Conservation (phyloP, 2,113 vertebrate genomes). For the Eclectus roratus region DNA sequence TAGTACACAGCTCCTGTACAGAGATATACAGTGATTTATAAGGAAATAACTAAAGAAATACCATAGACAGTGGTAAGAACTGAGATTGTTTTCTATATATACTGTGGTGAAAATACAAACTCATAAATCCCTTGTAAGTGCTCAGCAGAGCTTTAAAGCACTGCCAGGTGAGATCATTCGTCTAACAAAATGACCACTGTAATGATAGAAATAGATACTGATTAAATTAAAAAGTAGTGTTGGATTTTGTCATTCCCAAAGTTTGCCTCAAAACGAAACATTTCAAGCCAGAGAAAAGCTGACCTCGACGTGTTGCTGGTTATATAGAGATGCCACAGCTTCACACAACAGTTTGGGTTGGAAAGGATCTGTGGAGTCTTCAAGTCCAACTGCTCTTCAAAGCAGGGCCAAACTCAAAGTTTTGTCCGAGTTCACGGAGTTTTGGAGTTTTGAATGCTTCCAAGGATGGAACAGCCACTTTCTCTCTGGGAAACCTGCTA, state of each 20-base stretch:
- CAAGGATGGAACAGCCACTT: background rate
- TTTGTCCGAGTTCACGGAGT: background rate
- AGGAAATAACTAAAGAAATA: background rate
- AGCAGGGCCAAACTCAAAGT: background rate
- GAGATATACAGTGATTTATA: background rate
- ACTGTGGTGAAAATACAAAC: background rate
- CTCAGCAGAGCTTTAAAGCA: background rate
- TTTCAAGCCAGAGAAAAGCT: background rate
- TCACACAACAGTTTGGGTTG: background rate
- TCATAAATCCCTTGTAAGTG: background rate
- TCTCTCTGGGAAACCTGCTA: background rate
- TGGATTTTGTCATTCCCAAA: background rate
- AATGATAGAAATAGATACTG: background rate
- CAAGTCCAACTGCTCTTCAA: background rate
- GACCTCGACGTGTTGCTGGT: accelerated
- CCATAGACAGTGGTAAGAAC: background rate
- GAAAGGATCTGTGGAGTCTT: background rate
- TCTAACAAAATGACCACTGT: background rate
- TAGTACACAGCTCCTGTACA: background rate
- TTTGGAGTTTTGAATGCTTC: background rate
- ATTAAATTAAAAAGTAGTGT: background rate
- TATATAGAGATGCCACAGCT: background rate
- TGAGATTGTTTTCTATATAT: background rate
- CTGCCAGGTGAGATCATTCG: background rate
- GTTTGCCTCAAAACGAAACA: background rate